Percentiles rank a stretch among this genome's conserved stretches.
These are phyloP conservation scores for Torymus tubicola DNA, from an alignment of 2,888 invertebrate genomes.

Conservation along the genomic window DNA sequence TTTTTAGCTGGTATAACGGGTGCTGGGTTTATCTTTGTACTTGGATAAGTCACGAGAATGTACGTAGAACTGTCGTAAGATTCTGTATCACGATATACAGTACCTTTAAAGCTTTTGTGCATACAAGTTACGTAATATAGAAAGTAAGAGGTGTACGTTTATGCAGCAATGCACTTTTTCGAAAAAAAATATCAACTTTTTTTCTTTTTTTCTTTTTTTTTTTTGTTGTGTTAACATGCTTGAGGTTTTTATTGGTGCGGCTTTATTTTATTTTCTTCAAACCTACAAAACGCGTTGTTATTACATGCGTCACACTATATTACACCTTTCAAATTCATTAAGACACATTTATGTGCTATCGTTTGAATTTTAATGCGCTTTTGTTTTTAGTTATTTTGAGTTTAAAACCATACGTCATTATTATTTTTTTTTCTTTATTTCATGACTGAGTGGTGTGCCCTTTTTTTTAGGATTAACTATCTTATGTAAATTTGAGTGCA, in stretches of 20 bases:
- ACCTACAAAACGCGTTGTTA: constrained; percentile 38
- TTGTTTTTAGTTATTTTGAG: constrained; percentile 5
- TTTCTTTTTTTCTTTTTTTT: constrained; percentile 32
- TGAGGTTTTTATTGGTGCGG: constrained; percentile 49
- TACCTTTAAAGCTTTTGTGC: neutral
- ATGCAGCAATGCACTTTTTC: constrained; percentile 9
- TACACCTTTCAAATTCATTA: constrained; percentile 22
- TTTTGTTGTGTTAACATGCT: constrained; percentile 54
- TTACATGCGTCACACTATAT: constrained; percentile 33
- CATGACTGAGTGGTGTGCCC: constrained; percentile 30
- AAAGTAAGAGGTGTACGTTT: constrained; percentile 24
- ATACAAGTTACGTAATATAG: neutral
- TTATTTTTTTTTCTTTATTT: constrained; percentile 18
- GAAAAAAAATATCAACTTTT: constrained; percentile 21
- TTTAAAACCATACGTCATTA: constrained; percentile 2
- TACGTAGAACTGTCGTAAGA: constrained; percentile 39
- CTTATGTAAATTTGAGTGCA: constrained; percentile 47
- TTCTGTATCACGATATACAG: constrained; percentile 9
- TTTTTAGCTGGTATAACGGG: constrained; percentile 43
- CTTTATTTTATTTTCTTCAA: constrained; percentile 12
- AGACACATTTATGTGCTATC: constrained; percentile 21
- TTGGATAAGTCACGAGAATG: constrained; percentile 37
- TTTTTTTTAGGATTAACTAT: constrained; percentile 21
- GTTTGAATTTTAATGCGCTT: constrained; percentile 28
- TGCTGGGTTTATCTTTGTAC: constrained; percentile 51